Conservation (phyloP, 2,888 invertebrate species). For the Dendrolimus pini region DNA sequence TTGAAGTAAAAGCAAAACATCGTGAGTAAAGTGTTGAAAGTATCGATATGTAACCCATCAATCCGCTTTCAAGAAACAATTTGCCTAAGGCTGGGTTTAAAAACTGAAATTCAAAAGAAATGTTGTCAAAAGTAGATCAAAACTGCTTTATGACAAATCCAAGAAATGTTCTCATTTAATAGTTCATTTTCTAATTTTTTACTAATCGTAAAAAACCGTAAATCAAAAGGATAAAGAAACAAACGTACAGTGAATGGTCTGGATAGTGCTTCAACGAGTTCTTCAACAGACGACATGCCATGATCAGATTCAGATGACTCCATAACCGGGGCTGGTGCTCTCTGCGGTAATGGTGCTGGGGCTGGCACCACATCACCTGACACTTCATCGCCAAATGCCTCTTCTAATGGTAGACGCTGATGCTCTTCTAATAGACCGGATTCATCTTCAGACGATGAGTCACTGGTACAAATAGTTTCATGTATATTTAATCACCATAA, state of each 20-base stretch:
- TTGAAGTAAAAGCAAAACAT: too few species aligned
- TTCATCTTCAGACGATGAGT: slow-evolving; percentile 53
- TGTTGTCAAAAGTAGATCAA: too few species aligned
- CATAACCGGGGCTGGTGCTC: slow-evolving; percentile 52
- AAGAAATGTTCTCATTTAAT: too few species aligned
- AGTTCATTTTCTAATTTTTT: too few species aligned
- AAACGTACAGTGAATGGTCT: slow-evolving; percentile 63
- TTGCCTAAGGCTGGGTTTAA: too few species aligned
- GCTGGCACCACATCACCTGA: slow-evolving; percentile 58
- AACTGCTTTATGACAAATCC: too few species aligned
- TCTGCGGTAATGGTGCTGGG: slow-evolving; percentile 58
- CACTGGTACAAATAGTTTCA: slow-evolving; percentile 28
- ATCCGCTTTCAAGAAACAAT: too few species aligned
- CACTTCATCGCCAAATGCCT: slow-evolving; percentile 62
- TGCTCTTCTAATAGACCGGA: slow-evolving; percentile 25
- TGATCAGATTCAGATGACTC: slow-evolving; percentile 49
- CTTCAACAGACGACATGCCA: slow-evolving; percentile 54
- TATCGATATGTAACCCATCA: too few species aligned
- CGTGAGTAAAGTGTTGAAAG: too few species aligned
- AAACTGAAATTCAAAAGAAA: too few species aligned
- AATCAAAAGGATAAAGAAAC: too few species aligned
- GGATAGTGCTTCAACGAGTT: slow-evolving; percentile 61
- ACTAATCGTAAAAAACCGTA: too few species aligned
- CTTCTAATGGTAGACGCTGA: slow-evolving; percentile 54
- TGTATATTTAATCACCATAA: neutral